A percentile compares a stretch with the other conserved stretches of the same genome.
Evolutionary conservation across 2,113 vertebrate genomes (phyloP).

Genomic region (Prietella phreatophila): DNA sequence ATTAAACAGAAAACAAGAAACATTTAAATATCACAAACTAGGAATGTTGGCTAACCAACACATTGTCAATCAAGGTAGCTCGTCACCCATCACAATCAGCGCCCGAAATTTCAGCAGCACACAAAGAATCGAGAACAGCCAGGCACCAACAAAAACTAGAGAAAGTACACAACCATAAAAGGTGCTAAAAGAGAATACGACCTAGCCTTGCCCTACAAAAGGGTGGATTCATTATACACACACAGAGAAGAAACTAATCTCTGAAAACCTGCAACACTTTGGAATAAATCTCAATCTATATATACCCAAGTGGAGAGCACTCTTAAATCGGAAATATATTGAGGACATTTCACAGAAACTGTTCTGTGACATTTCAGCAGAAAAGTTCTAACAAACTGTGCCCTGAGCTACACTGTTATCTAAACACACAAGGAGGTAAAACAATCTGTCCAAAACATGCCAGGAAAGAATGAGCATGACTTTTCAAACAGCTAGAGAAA

Average conservation of each 20-base stretch:
- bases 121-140: constrained; percentile 17
- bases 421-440: constrained; percentile 40
- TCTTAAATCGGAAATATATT: constrained; percentile 27
- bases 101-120: constrained; percentile 11
- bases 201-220: constrained; percentile 19
- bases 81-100: constrained; percentile 29
- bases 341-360: constrained; percentile 2
- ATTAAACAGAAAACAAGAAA: constrained; percentile 7
- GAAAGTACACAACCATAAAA: constrained; percentile 47
- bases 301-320: background rate
- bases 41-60: constrained; percentile 33
- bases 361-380: background rate
- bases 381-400: constrained; percentile 11
- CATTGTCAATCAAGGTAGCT: constrained; percentile 30
- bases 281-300: constrained; percentile 23
- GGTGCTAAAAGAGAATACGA: constrained; percentile 28
- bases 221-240: constrained; percentile 4
- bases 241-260: constrained; percentile 27
- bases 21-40: background rate
- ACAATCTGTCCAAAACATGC: constrained; percentile 34
- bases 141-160: constrained; percentile 33
- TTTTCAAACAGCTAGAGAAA: constrained; percentile 29
- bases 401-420: constrained; percentile 31
- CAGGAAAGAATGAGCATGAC: constrained; percentile 43
- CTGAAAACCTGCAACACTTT: constrained; percentile 5